Conservation (phyloP, 2,888 invertebrate species). For the Philopedon plagiatum region DNA sequence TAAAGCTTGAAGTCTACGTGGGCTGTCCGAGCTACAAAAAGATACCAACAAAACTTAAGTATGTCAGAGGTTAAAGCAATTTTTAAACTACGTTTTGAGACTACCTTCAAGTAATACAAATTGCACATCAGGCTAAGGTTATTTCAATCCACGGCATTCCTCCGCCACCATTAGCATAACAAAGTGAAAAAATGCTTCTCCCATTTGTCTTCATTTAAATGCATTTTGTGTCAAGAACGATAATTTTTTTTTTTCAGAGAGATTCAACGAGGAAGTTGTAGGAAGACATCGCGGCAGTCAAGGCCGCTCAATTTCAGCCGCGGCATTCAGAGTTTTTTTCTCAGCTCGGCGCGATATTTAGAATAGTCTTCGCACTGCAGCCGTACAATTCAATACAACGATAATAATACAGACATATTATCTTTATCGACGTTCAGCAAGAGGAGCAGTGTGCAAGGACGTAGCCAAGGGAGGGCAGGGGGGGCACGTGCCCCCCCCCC, state of each 20-base stretch:
- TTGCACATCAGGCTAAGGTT: constrained; percentile 12
- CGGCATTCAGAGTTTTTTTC: constrained; percentile 5
- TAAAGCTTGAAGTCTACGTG: no score
- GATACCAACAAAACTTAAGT: no score
- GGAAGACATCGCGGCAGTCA: constrained; percentile 34
- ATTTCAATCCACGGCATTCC: constrained; percentile 27
- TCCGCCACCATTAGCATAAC: constrained; percentile 22
- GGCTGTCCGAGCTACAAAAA: no score
- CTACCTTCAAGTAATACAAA: background rate
- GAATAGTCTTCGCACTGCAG: constrained; percentile 26
- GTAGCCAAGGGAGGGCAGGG: no score
- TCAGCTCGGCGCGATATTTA: background rate
- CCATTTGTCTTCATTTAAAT: constrained; percentile 46
- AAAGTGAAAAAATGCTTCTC: constrained; percentile 19
- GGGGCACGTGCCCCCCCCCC: no score
- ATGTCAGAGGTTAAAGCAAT: background rate
- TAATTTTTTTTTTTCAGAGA: constrained; percentile 42
- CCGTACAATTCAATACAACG: no score
- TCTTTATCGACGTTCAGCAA: no score
- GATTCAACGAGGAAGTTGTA: constrained; percentile 45
- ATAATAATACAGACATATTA: no score
- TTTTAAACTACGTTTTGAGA: background rate
- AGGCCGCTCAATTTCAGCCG: constrained; percentile 24
- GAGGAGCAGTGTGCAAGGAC: no score
- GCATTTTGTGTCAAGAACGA: constrained; percentile 45